These are phyloP conservation scores for Cecropterus lyciades DNA, from an alignment of 1,140 invertebrate species.

Conservation along the genomic window DNA sequence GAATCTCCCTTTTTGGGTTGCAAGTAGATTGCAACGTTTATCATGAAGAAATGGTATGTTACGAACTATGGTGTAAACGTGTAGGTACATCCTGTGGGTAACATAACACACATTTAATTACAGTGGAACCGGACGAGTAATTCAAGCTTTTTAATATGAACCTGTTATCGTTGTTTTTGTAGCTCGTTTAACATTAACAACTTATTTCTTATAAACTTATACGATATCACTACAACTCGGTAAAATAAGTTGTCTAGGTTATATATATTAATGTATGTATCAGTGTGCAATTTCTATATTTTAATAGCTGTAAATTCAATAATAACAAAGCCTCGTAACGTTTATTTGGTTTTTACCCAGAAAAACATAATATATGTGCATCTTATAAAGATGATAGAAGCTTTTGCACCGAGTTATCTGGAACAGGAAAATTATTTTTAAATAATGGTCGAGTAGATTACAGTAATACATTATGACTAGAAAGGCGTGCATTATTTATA, in stretches of 20 bases:
- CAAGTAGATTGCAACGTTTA: conserved; percentile 16
- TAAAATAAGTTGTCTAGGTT: too few relatives aligned
- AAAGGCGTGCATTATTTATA: conserved; percentile 47
- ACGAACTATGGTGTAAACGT: background rate
- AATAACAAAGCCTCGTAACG: background rate
- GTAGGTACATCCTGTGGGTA: conserved; percentile 2
- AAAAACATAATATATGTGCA: background rate
- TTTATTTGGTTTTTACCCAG: background rate
- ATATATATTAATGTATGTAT: too few relatives aligned
- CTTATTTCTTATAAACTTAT: background rate
- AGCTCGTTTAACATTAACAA: background rate
- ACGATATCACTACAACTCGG: background rate
- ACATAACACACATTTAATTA: conserved; percentile 2
- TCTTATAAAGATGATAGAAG: conserved; percentile 10
- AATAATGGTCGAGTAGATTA: conserved; percentile 24
- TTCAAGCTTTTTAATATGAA: background rate
- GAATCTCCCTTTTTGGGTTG: conserved; percentile 12
- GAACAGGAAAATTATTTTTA: conserved; percentile 28
- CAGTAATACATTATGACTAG: conserved; percentile 41
- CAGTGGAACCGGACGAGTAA: background rate
- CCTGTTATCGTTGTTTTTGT: conserved; percentile 1
- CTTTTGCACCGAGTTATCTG: conserved; percentile 2
- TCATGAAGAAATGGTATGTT: conserved; percentile 5
- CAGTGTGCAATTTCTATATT: too few relatives aligned
- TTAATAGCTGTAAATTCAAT: background rate